Evolutionary conservation across 2,113 vertebrate genomes (phyloP).

Genomic region (Gopherus flavomarginatus): DNA sequence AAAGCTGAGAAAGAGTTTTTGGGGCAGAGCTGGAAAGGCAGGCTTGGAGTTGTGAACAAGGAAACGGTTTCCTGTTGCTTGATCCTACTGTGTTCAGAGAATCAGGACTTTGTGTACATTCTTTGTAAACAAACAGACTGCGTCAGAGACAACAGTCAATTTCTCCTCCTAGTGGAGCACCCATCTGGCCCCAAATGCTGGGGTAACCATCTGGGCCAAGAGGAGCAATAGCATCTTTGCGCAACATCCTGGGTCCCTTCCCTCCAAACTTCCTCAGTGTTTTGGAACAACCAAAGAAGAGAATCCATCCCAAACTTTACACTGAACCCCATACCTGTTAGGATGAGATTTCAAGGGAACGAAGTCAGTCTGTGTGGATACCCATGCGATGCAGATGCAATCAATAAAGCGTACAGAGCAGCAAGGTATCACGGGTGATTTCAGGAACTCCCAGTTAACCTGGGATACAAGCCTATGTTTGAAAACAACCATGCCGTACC

Average conservation of each 20-base stretch:
- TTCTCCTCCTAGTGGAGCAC: neutral
- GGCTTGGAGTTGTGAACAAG: neutral
- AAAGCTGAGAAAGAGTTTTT: neutral
- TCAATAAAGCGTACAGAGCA: rapidly evolving
- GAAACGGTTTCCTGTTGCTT: neutral
- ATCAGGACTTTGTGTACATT: neutral
- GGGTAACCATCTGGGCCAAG: neutral
- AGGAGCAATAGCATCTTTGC: neutral
- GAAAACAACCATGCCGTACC: neutral
- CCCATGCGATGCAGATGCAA: rapidly evolving
- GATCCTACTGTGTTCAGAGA: neutral
- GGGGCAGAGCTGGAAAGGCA: neutral
- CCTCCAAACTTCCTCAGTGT: neutral
- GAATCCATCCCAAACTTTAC: neutral
- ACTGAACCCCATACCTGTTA: rapidly evolving
- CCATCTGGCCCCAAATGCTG: neutral
- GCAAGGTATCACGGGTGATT: neutral
- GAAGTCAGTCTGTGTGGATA: neutral
- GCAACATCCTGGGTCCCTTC: neutral
- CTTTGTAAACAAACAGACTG: neutral
- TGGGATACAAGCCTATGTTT: neutral
- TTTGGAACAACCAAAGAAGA: neutral
- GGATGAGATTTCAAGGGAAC: neutral
- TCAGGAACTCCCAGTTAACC: neutral
- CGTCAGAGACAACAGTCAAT: neutral